Evolutionary conservation across 1,140 invertebrate species (phyloP).

Genomic region (Hypsibius dujardini): DNA sequence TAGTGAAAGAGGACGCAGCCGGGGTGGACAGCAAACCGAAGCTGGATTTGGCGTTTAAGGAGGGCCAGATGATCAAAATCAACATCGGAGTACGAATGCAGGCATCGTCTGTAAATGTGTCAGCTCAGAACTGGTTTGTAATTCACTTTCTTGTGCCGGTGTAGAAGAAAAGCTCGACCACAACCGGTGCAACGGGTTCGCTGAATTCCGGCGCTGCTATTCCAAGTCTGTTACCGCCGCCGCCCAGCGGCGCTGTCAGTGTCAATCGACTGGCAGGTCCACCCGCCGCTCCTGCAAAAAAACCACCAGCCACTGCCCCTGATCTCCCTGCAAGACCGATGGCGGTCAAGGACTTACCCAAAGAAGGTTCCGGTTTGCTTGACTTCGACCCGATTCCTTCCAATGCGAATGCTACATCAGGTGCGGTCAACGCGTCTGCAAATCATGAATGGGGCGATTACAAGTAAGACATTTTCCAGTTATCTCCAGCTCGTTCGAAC

Average conservation of each 20-base stretch:
- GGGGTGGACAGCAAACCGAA: conserved; percentile 55
- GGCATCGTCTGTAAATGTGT: too few relatives aligned
- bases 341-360: too few relatives aligned
- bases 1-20: conserved; percentile 39
- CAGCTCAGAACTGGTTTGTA: too few relatives aligned
- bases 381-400: conserved; percentile 5
- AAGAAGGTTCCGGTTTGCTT: not conserved
- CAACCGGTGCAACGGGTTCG: conserved; percentile 52
- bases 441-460: not conserved
- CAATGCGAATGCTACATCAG: not conserved
- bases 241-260: conserved; percentile 46
- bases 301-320: not conserved
- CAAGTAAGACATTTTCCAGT: not conserved
- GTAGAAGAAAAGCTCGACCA: conserved; percentile 32
- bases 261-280: not conserved
- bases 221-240: conserved; percentile 54
- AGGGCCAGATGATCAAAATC: conserved; percentile 94
- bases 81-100: conserved; percentile 57
- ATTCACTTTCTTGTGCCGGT: not conserved
- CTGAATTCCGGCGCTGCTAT: conserved; percentile 34
- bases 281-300: not conserved
- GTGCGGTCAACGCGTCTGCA: not conserved
- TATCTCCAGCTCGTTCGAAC: not conserved
- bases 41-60: conserved; percentile 88
- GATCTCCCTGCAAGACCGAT: not conserved